A percentile compares a stretch with the other conserved stretches of the same genome.
Conservation (phyloP, 2,113 vertebrate species). For the Onychostoma macrolepis region DNA sequence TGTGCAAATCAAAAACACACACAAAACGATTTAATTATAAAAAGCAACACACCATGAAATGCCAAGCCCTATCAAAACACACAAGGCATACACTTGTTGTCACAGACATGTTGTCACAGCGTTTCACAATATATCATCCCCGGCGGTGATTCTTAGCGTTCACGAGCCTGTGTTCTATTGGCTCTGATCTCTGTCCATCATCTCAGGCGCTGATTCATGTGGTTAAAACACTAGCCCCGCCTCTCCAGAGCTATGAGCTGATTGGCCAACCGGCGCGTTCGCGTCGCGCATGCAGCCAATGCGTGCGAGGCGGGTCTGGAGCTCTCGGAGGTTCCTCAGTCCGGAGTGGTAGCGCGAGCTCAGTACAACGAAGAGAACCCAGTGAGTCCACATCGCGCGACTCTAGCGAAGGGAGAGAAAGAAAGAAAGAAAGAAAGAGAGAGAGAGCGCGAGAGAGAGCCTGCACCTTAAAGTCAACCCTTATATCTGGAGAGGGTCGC, state of each 20-base stretch:
- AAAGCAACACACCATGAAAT: background rate
- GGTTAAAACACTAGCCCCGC: constrained; percentile 48
- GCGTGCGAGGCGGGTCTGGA: constrained; percentile 53
- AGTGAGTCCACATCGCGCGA: constrained; percentile 58
- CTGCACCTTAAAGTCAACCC: constrained; percentile 61
- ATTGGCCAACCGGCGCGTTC: constrained; percentile 64
- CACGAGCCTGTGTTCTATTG: constrained; percentile 57
- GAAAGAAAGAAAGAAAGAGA: constrained; percentile 43
- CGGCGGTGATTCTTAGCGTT: background rate
- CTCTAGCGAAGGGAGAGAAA: constrained; percentile 69
- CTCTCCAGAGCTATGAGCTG: background rate
- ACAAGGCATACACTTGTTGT: constrained; percentile 9
- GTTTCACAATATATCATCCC: background rate
- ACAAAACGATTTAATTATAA: background rate
- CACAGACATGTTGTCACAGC: background rate
- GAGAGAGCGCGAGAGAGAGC: constrained; percentile 38
- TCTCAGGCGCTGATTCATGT: background rate
- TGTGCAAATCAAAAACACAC: background rate
- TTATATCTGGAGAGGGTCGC: constrained; percentile 63
- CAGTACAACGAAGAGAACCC: constrained; percentile 71
- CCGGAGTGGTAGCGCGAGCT: constrained; percentile 73
- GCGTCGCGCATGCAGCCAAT: constrained; percentile 66
- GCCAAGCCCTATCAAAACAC: background rate
- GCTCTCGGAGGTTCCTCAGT: constrained; percentile 66
- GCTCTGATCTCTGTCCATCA: constrained; percentile 59